A percentile compares a stretch with the other conserved stretches of the same genome.
Conservation (phyloP, 1,140 invertebrate species). For the Capitella teleta region DNA sequence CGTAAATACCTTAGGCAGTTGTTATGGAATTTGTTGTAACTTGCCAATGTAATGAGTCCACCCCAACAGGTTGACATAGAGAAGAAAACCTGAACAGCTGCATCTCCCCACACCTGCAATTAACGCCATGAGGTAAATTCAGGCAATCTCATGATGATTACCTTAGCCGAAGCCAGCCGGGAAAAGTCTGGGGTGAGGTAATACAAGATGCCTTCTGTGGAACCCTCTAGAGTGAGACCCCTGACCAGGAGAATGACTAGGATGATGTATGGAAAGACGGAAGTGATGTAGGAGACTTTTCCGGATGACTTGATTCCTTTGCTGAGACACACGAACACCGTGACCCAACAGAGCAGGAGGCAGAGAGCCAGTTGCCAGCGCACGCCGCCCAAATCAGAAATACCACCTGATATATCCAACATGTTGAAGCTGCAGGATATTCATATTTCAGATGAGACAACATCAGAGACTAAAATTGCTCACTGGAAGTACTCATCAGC, state of each 20-base stretch:
- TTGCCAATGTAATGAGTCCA: constrained; percentile 28
- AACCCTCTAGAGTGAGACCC: constrained; percentile 4
- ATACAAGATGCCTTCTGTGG: constrained; percentile 3
- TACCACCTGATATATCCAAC: constrained; percentile 22
- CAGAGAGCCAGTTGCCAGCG: constrained; percentile 20
- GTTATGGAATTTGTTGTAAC: constrained; percentile 36
- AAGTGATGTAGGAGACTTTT: constrained; percentile 9
- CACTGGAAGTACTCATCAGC: constrained; percentile 16
- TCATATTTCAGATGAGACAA: neutral
- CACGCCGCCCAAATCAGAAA: constrained; percentile 22
- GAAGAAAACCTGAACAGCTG: constrained; percentile 74
- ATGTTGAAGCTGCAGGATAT: neutral
- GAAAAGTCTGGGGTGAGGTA: constrained; percentile 1
- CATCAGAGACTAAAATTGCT: neutral
- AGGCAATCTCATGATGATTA: neutral
- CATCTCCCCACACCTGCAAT: constrained; percentile 61
- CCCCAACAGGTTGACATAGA: constrained; percentile 37
- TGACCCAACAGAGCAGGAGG: constrained; percentile 23
- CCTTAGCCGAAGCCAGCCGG: constrained; percentile 2
- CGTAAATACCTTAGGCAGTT: constrained; percentile 36
- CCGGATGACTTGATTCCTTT: constrained; percentile 18
- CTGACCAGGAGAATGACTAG: constrained; percentile 8
- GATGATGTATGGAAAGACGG: constrained; percentile 9
- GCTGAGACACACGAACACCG: constrained; percentile 26
- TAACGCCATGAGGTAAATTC: neutral